Percentiles rank a stretch among this genome's conserved stretches.
Conservation (phyloP, 2,797 vertebrate species). For the Oreonectes daqikongensis region DNA sequence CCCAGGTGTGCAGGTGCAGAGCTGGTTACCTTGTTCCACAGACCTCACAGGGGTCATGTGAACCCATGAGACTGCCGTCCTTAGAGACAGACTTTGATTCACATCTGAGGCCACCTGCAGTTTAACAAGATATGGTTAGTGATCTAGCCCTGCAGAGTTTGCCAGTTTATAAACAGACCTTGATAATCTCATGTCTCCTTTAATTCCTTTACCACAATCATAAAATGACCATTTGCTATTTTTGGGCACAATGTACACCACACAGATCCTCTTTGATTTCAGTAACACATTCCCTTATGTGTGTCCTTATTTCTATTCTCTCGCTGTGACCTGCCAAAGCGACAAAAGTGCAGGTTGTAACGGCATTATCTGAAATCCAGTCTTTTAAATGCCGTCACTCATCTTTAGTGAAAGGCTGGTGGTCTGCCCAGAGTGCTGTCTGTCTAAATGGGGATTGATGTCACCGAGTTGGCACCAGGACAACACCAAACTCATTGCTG, state of each 20-base stretch:
- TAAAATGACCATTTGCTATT: too few relatives aligned
- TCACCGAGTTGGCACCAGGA: constrained; percentile 17
- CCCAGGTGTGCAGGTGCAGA: constrained; percentile 39
- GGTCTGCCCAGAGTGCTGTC: constrained; percentile 54
- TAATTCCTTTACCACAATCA: too few relatives aligned
- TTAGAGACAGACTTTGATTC: constrained; percentile 7
- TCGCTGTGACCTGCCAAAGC: not conserved
- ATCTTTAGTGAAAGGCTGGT: constrained; percentile 47
- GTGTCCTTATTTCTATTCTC: not conserved
- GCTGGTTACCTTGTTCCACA: constrained; percentile 16
- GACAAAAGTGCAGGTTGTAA: not conserved
- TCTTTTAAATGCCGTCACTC: constrained; percentile 58
- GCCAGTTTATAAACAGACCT: too few relatives aligned
- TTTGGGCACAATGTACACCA: not conserved
- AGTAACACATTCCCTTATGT: not conserved
- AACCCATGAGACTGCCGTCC: constrained; percentile 14
- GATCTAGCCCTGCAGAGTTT: not conserved
- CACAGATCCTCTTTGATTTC: not conserved
- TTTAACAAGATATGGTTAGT: not conserved
- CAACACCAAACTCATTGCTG: constrained; percentile 15
- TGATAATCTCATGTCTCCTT: too few relatives aligned
- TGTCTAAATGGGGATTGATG: constrained; percentile 54
- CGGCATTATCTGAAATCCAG: constrained; percentile 51
- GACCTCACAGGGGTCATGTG: constrained; percentile 1
- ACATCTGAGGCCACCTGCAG: not conserved